These are phyloP conservation scores for Stichopus chloronotus DNA, from an alignment of 35 echinoderm and acorn worm species.

Conservation along the genomic window DNA sequence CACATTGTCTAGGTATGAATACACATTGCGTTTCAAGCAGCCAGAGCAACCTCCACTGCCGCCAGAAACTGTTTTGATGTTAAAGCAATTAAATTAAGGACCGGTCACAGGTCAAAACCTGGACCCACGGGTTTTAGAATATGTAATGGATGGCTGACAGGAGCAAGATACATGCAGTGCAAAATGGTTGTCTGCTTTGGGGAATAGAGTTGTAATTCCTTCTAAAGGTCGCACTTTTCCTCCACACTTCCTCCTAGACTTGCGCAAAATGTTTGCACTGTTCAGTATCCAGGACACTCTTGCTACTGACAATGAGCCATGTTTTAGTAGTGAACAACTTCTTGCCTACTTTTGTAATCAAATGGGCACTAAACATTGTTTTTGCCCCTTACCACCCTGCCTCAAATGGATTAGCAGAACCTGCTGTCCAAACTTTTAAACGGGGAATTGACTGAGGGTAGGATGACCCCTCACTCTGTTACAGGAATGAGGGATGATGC, in stretches of 20 bases:
- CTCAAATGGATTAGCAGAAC: constrained; percentile 52
- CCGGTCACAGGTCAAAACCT: constrained; percentile 26
- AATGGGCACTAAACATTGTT: constrained; percentile 69
- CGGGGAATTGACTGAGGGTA: constrained; percentile 37
- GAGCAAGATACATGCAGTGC: background rate
- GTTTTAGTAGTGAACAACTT: constrained; percentile 33
- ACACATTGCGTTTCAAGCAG: constrained; percentile 43
- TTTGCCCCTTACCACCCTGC: constrained; percentile 63
- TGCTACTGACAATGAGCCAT: constrained; percentile 10
- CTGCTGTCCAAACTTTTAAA: constrained; percentile 55
- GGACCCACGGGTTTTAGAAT: background rate
- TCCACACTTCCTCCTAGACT: constrained; percentile 25
- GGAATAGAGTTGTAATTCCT: background rate
- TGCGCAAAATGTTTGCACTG: constrained; percentile 2
- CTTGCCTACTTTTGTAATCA: constrained; percentile 28
- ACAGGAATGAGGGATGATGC: too few relatives aligned
- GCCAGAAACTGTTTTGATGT: constrained; percentile 23
- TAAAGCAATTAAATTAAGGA: constrained; percentile 23
- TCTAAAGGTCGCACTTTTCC: background rate
- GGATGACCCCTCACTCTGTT: constrained; percentile 31
- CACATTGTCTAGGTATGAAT: constrained; percentile 59
- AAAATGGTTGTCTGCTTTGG: background rate
- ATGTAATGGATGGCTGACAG: constrained; percentile 59
- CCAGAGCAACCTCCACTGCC: constrained; percentile 54
- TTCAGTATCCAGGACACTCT: constrained; percentile 23